A percentile compares a stretch with the other conserved stretches of the same genome.
phyloP scores from a whole-genome alignment of 2,888 invertebrate species.

The Esperia sulphurella region DNA sequence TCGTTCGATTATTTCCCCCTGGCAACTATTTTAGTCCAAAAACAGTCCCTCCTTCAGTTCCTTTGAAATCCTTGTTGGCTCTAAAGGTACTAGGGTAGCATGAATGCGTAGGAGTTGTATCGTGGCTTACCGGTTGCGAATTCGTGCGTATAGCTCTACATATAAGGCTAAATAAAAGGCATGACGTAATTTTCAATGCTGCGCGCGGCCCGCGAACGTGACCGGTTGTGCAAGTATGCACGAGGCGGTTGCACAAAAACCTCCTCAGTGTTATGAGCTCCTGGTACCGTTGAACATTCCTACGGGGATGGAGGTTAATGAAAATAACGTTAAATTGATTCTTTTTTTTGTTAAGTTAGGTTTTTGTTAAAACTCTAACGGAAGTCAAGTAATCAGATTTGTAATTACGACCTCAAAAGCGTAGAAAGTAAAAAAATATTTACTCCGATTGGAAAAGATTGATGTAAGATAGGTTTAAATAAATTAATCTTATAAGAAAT shows the following conservation, averaged over 20 bases:
- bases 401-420: neutral
- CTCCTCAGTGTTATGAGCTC: conserved; percentile 47
- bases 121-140: conserved; percentile 54
- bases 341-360: neutral
- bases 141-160: conserved; percentile 51
- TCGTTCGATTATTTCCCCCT: conserved; percentile 7
- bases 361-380: neutral
- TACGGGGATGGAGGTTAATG: conserved; percentile 17
- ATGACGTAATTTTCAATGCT: conserved; percentile 71
- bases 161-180: conserved; percentile 67
- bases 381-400: neutral
- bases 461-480: too few species aligned
- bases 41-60: conserved; percentile 20
- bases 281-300: conserved; percentile 49
- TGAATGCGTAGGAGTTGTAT: conserved; percentile 37
- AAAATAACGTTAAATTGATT: neutral
- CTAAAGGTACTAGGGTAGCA: conserved; percentile 58
- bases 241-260: conserved; percentile 45
- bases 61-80: conserved; percentile 59
- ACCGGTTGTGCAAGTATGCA: conserved; percentile 64
- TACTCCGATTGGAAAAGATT: too few species aligned
- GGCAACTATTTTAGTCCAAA: conserved; percentile 3
- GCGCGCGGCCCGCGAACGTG: conserved; percentile 57
- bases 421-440: too few species aligned
- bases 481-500: too few species aligned